phyloP scores from a whole-genome alignment of 2,797 vertebrate species.

The Danio aesculapii region DNA sequence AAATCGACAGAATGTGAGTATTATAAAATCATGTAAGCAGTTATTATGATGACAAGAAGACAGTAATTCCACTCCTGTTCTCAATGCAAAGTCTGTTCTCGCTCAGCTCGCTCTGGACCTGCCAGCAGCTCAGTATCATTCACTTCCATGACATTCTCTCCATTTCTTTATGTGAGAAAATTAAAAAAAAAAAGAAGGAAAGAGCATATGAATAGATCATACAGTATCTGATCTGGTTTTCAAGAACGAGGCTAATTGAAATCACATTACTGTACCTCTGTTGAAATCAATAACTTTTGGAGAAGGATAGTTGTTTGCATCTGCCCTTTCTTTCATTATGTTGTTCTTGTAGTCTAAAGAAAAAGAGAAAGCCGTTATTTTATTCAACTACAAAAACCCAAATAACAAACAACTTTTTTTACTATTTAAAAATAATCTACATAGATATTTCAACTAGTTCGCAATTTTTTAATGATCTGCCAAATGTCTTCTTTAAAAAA shows the following conservation, averaged over 20 bases:
- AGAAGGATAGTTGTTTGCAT: conserved; percentile 78
- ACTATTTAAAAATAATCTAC: too few relatives aligned
- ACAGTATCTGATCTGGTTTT: background rate
- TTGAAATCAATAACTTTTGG: conserved; percentile 88
- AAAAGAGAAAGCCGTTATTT: background rate
- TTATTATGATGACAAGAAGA: conserved; percentile 23
- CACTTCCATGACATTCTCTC: conserved; percentile 78
- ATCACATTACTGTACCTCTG: conserved; percentile 77
- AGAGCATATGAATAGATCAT: conserved; percentile 12
- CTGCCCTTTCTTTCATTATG: conserved; percentile 90
- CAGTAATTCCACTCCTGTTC: conserved; percentile 17
- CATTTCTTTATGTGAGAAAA: conserved; percentile 70
- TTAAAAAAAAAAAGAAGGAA: conserved; percentile 11
- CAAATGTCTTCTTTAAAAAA: too few relatives aligned
- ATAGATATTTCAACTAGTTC: too few relatives aligned
- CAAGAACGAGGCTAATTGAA: background rate
- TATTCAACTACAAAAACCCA: too few relatives aligned
- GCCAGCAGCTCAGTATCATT: conserved; percentile 84
- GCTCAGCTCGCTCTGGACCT: conserved; percentile 83
- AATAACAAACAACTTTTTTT: too few relatives aligned
- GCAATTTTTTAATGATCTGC: too few relatives aligned
- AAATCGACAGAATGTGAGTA: background rate
- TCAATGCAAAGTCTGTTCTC: conserved; percentile 47
- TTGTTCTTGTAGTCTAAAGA: conserved; percentile 96
- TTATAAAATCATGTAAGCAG: background rate